These are phyloP conservation scores for Gouania willdenowi DNA, from an alignment of 2,797 vertebrate species.

Conservation along the genomic window DNA sequence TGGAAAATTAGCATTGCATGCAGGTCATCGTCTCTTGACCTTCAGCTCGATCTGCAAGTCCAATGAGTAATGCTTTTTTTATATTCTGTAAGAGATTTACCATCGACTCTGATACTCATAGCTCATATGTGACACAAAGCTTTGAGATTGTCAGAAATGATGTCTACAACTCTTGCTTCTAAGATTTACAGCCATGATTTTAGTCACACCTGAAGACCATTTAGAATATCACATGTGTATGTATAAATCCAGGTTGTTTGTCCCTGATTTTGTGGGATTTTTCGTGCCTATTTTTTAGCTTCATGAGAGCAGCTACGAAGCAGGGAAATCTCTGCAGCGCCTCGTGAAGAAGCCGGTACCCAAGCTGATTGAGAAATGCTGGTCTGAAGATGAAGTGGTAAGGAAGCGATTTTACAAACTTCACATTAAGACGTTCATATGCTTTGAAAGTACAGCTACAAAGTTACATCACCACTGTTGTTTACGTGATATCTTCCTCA, in stretches of 20 bases:
- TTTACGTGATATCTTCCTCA: no score
- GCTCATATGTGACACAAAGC: slow-evolving; percentile 40
- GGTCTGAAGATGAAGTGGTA: slow-evolving; percentile 99
- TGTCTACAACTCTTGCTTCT: slow-evolving; percentile 11
- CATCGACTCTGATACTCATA: slow-evolving; percentile 33
- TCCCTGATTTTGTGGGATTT: background rate
- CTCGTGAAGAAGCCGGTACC: slow-evolving; percentile 98
- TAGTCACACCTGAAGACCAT: background rate
- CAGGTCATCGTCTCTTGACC: slow-evolving; percentile 70
- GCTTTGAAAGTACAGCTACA: no score
- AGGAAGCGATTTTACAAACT: slow-evolving; percentile 40
- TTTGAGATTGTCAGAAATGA: slow-evolving; percentile 21
- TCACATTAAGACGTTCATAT: no score
- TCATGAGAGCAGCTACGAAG: slow-evolving; percentile 96
- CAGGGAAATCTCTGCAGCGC: slow-evolving; percentile 96
- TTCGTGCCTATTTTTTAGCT: slow-evolving; percentile 72
- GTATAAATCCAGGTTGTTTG: background rate
- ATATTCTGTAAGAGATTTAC: slow-evolving; percentile 36
- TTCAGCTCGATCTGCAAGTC: slow-evolving; percentile 74
- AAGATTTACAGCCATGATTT: slow-evolving; percentile 13
- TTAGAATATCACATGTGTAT: no score
- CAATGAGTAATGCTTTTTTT: slow-evolving; percentile 67
- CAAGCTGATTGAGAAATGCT: slow-evolving; percentile 98
- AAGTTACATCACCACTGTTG: no score
- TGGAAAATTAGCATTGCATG: slow-evolving; percentile 61